phyloP scores from a whole-genome alignment of 2,797 vertebrate genomes.

The Sebastolobus altivelis region DNA sequence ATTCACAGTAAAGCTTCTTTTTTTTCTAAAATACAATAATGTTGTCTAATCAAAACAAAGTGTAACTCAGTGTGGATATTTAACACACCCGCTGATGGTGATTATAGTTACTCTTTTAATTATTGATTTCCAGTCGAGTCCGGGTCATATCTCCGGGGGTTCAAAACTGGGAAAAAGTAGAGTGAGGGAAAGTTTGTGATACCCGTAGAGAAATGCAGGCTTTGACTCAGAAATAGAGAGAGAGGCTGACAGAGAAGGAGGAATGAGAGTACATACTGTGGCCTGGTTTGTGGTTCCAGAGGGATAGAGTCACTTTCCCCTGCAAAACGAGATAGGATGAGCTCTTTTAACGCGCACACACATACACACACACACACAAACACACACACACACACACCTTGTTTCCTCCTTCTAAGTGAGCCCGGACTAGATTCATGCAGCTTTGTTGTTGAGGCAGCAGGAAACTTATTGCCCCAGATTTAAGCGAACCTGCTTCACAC shows the following conservation, averaged over 20 bases:
- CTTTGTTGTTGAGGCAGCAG: conserved; percentile 80
- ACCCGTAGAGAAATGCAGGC: conserved; percentile 43
- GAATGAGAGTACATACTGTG: conserved; percentile 64
- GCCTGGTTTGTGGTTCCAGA: conserved; percentile 81
- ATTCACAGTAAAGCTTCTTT: background rate
- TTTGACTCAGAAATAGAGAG: conserved; percentile 67
- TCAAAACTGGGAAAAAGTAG: conserved; percentile 38
- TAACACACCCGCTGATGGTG: background rate
- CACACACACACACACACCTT: conserved; percentile 40
- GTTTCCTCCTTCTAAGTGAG: conserved; percentile 58
- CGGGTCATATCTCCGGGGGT: conserved; percentile 30
- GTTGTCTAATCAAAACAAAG: background rate
- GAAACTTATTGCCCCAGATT: conserved; percentile 79
- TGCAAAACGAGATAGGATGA: conserved; percentile 75
- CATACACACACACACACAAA: conserved; percentile 12
- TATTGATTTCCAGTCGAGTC: conserved; percentile 35
- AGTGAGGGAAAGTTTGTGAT: conserved; percentile 54
- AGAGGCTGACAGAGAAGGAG: conserved; percentile 21
- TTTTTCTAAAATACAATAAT: background rate
- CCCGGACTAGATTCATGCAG: conserved; percentile 56
- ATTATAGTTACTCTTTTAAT: conserved; percentile 28
- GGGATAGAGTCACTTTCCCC: conserved; percentile 73
- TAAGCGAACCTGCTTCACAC: conserved; percentile 45
- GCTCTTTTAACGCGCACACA: conserved; percentile 62
- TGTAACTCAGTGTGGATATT: background rate